Conservation (phyloP, 2,888 invertebrate species). For the Furcula furcula region DNA sequence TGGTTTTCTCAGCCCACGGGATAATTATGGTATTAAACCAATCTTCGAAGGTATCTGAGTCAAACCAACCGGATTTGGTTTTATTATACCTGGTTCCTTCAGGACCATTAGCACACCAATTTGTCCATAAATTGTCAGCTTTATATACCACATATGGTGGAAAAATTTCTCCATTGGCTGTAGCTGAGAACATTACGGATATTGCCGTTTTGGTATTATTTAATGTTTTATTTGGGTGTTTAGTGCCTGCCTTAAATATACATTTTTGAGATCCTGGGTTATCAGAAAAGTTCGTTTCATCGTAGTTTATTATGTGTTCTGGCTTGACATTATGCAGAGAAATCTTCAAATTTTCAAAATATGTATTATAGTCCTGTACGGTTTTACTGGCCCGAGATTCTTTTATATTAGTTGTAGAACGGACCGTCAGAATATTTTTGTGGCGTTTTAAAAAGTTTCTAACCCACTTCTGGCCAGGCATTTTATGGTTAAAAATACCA, state of each 20-base stretch:
- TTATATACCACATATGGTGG: slow-evolving; percentile 15
- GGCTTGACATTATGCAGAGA: slow-evolving; percentile 9
- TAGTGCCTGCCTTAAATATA: slow-evolving; percentile 11
- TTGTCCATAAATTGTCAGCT: slow-evolving; percentile 15
- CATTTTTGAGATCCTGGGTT: slow-evolving; percentile 15
- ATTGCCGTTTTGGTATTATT: slow-evolving; percentile 14
- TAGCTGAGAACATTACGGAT: slow-evolving; percentile 15
- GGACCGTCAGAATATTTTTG: slow-evolving; percentile 9
- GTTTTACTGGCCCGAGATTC: slow-evolving; percentile 11
- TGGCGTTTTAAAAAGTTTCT: slow-evolving; percentile 13
- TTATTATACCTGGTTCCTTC: slow-evolving; percentile 13
- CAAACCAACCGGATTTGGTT: slow-evolving; percentile 17
- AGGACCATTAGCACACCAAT: slow-evolving; percentile 13
- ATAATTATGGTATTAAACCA: slow-evolving; percentile 11
- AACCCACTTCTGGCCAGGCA: slow-evolving; percentile 15
- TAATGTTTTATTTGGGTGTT: slow-evolving; percentile 16
- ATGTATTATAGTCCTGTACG: slow-evolving; percentile 10
- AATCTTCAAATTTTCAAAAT: slow-evolving; percentile 17
- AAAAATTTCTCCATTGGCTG: slow-evolving; percentile 14
- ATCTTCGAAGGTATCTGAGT: slow-evolving; percentile 13
- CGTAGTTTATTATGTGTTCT: slow-evolving; percentile 14
- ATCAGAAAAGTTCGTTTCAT: slow-evolving; percentile 19
- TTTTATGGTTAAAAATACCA: slow-evolving; percentile 14
- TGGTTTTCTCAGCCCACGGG: slow-evolving; percentile 5
- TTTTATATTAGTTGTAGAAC: slow-evolving; percentile 18